Evolutionary conservation across 2,888 invertebrate species (phyloP).

Genomic region (Sarcophaga rosellei): DNA sequence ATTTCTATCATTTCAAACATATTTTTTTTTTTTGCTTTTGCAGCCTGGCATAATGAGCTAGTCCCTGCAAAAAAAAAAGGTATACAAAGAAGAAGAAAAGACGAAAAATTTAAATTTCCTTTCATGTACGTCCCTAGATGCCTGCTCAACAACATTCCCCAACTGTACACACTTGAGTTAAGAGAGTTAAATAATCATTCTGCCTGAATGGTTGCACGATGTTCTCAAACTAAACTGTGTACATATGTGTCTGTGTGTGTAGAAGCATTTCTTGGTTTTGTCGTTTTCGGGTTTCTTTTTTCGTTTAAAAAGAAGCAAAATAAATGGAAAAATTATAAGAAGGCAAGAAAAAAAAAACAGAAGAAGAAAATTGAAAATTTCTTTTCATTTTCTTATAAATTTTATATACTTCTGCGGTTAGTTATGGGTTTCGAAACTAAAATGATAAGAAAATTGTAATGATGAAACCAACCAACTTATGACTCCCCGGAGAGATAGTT

Average conservation of each 20-base stretch:
- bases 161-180: constrained; percentile 8
- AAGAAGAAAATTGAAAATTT: constrained; percentile 23
- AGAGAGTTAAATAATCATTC: constrained; percentile 45
- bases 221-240: not conserved
- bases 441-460: constrained; percentile 21
- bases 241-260: too few species aligned
- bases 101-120: constrained; percentile 11
- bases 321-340: not conserved
- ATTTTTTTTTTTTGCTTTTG: not conserved
- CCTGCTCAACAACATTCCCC: not conserved
- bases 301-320: not conserved
- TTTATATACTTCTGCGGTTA: constrained; percentile 4
- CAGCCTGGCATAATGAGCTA: not conserved
- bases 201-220: constrained; percentile 27
- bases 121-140: constrained; percentile 10
- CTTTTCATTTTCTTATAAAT: constrained; percentile 21
- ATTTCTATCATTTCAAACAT: not conserved
- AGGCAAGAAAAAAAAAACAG: not conserved
- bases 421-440: constrained; percentile 20
- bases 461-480: constrained; percentile 48
- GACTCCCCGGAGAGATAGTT: constrained; percentile 55
- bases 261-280: not conserved
- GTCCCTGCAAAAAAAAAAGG: constrained; percentile 2
- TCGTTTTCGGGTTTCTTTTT: not conserved
- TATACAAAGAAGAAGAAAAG: not conserved